Conservation (phyloP, 2,888 invertebrate species). For the Calameuta filiformis region DNA sequence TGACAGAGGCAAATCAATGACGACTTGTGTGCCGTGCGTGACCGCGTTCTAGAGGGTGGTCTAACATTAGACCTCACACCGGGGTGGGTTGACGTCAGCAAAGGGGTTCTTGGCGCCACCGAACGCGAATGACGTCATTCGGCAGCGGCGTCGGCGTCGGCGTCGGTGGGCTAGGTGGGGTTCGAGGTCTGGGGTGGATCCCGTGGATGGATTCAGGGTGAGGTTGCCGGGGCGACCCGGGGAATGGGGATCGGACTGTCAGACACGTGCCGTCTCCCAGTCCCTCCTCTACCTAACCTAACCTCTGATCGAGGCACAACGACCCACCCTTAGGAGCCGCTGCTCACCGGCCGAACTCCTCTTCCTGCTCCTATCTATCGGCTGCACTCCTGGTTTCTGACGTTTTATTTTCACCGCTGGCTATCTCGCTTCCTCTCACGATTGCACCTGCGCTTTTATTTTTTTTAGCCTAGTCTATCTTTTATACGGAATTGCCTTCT, state of each 20-base stretch:
- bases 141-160: conserved; percentile 29
- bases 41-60: conserved; percentile 2
- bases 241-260: conserved; percentile 26
- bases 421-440: too few species aligned
- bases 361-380: too few species aligned
- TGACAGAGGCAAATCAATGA: conserved; percentile 21
- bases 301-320: neutral
- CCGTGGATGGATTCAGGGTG: neutral
- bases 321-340: too few species aligned
- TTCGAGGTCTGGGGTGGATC: conserved; percentile 18
- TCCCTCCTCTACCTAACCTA: conserved; percentile 24
- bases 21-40: conserved; percentile 10
- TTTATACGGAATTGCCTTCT: too few species aligned
- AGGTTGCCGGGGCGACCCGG: neutral
- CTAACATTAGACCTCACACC: neutral
- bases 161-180: conserved; percentile 21
- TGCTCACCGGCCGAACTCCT: too few species aligned
- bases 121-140: conserved; percentile 53
- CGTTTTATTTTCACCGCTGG: too few species aligned
- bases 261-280: conserved; percentile 45
- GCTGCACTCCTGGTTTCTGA: too few species aligned
- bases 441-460: too few species aligned
- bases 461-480: too few species aligned
- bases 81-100: conserved; percentile 44
- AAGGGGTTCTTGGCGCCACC: conserved; percentile 47